Conservation (phyloP, 2,888 invertebrate species). For the Rhyacophila evoluta region DNA sequence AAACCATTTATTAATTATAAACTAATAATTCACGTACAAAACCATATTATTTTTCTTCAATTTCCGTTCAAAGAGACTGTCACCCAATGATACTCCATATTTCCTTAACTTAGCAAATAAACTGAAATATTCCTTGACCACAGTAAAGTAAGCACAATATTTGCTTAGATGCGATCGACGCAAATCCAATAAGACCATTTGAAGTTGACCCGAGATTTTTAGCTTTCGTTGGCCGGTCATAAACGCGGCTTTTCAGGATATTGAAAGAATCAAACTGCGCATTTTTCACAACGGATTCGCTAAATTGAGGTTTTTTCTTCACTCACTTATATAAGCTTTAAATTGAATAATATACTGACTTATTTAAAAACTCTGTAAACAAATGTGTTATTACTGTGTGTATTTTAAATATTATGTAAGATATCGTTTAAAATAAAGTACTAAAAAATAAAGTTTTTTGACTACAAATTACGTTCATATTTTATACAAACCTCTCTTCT, state of each 20-base stretch:
- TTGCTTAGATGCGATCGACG: conserved; percentile 1
- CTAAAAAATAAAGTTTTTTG: too few species aligned
- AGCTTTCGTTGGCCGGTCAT: conserved; percentile 18
- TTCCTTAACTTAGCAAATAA: background rate
- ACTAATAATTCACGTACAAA: too few species aligned
- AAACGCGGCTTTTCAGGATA: conserved; percentile 14
- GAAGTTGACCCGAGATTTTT: conserved; percentile 21
- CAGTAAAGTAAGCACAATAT: conserved; percentile 10
- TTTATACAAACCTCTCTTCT: too few species aligned
- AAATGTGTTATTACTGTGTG: too few species aligned
- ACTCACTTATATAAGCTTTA: background rate
- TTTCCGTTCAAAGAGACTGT: too few species aligned
- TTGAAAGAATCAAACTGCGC: conserved; percentile 17
- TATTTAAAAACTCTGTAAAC: too few species aligned
- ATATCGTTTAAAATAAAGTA: too few species aligned
- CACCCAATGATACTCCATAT: background rate
- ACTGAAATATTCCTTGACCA: background rate
- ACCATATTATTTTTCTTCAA: too few species aligned
- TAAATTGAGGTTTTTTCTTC: background rate
- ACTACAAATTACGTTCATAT: too few species aligned
- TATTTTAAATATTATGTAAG: too few species aligned
- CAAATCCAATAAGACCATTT: conserved; percentile 16
- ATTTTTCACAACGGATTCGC: background rate
- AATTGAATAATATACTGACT: background rate
- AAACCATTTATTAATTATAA: too few species aligned